Evolutionary conservation across 1,140 invertebrate species (phyloP), one percentile per base, ranked within the genome.

Genomic region (Zaprionus ornatus): DNA sequence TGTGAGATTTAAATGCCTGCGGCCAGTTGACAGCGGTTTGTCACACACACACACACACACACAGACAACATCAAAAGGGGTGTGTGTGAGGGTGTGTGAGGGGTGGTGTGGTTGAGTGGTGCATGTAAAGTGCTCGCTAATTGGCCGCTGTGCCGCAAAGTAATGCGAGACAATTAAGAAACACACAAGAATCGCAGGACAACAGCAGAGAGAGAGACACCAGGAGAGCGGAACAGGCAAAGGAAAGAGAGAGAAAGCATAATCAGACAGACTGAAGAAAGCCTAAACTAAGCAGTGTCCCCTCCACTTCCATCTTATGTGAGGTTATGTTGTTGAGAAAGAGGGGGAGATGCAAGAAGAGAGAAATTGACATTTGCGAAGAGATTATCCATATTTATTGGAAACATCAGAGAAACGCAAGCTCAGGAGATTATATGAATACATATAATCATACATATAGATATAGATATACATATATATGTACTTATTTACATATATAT

Each of bases 1-100:
- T 90, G 85, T 88, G 81, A 88, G 84, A 84, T 80, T 84, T 88
- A 87, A 87, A 87, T 88, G 84, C 80, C 80, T 45, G 64, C 66
- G 83, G 82, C 77, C 77, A 87, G 74, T 80, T 87, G 77, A 77
- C 82, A 85, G 65, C 62, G 66, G 52, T 63, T 74, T 70, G 6
- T 9, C 32, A 64, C 32, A 10, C 48, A 21, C 62, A 48, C 71
- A 64, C 29, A 45, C 57, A 37, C 32, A 27, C 10, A n/a, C 35
- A 64, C 35, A 32, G 27, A 23, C 19, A 40, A 69, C 35, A 63
- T 50, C 55, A 63, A 82, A 54, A 73, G 54, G n/a, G 23, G 27
- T 32, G 25, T 35, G 27, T 25, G 35, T 23, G 50, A 2, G 9
- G 12, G 37, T 62, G 42, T 19, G 42, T 21, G 25, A 52, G 45